These are phyloP conservation scores for Zoanthus sociatus DNA, from an alignment of 92 coral and sea anemone species.

Conservation along the genomic window DNA sequence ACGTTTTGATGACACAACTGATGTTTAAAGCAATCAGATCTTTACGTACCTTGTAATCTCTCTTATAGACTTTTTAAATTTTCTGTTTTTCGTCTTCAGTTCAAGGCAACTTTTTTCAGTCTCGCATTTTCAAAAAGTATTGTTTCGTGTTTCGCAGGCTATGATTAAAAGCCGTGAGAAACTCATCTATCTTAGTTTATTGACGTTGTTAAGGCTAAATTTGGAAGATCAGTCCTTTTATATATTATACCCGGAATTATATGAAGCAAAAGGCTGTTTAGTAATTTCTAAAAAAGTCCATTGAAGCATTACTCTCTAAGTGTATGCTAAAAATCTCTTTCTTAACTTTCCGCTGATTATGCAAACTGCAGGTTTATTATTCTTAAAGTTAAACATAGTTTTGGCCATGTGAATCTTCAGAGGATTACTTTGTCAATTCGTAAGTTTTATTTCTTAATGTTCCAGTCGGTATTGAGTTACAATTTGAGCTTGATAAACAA, in stretches of 20 bases:
- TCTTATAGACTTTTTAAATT: not conserved
- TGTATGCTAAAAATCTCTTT: not conserved
- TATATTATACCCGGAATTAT: slow-evolving; percentile 43
- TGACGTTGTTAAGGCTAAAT: slow-evolving; percentile 18
- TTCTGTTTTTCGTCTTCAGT: not conserved
- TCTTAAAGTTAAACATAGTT: no score
- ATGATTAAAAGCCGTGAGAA: slow-evolving; percentile 28
- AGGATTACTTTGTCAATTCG: no score
- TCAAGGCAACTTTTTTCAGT: not conserved
- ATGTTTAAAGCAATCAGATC: slow-evolving; percentile 3
- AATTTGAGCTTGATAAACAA: no score
- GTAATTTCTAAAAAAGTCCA: not conserved
- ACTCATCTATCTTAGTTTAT: not conserved
- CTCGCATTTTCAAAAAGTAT: not conserved
- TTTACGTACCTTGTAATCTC: slow-evolving; percentile 26
- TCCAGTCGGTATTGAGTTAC: no score
- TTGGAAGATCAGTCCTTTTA: slow-evolving; percentile 27
- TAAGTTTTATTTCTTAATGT: no score
- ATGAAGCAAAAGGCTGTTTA: slow-evolving; percentile 17
- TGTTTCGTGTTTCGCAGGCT: slow-evolving; percentile 21
- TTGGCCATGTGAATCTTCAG: no score
- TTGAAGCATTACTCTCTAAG: slow-evolving; percentile 32
- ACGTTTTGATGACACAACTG: not conserved
- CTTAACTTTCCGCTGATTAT: not conserved
- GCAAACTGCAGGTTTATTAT: slow-evolving; percentile 9